Evolutionary conservation across 2,113 vertebrate genomes (phyloP).

Genomic region (Catharus minimus): DNA sequence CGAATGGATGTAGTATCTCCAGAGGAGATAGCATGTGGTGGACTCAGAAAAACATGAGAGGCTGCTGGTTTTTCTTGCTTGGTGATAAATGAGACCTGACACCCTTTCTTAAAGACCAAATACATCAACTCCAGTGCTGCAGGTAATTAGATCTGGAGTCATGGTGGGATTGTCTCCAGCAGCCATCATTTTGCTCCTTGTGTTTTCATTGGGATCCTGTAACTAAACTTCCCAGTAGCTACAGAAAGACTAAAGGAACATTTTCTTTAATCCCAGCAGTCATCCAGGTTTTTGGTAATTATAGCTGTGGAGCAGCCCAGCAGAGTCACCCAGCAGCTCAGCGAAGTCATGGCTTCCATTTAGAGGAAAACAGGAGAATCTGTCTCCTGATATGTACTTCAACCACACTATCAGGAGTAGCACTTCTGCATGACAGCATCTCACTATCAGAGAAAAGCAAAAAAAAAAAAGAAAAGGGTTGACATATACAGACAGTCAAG

Average conservation of each 20-base stretch:
- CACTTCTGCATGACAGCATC: not conserved
- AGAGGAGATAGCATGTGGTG: not conserved
- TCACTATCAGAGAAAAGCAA: not conserved
- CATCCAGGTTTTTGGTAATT: not conserved
- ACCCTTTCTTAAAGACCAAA: not conserved
- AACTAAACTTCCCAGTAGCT: not conserved
- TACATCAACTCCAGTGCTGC: not conserved
- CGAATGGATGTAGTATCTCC: not conserved
- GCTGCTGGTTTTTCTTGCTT: not conserved
- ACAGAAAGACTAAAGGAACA: not conserved
- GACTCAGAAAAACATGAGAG: not conserved
- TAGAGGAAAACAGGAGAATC: not conserved
- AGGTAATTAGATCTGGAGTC: not conserved
- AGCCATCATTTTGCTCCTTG: not conserved
- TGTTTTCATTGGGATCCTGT: not conserved
- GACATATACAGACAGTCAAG: accelerated
- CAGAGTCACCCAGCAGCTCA: not conserved
- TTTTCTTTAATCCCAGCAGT: not conserved
- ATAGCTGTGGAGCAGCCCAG: not conserved
- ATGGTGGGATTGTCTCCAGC: not conserved
- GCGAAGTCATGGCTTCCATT: not conserved
- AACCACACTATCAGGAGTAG: not conserved
- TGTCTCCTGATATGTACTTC: not conserved
- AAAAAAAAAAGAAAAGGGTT: not conserved
- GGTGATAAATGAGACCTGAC: not conserved